Evolutionary conservation across 2,888 invertebrate species (phyloP).

Genomic region (Sphinx pinastri): DNA sequence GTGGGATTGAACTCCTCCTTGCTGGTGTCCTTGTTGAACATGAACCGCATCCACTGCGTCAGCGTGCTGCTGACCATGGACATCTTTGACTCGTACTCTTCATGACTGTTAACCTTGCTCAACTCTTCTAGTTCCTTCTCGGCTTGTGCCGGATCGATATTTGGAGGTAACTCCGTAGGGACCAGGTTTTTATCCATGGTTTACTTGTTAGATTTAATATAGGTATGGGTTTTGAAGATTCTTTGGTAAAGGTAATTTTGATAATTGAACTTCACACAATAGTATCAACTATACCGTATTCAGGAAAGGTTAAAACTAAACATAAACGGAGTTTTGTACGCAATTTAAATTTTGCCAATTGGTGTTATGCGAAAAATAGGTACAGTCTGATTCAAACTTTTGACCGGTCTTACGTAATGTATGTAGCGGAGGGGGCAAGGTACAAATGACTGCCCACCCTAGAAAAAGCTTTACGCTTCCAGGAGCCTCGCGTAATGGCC

Average conservation of each 20-base stretch:
- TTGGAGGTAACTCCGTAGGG: slow-evolving; percentile 4
- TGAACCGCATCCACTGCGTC: slow-evolving; percentile 65
- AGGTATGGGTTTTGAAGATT: background rate
- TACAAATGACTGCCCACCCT: too few species aligned
- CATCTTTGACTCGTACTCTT: slow-evolving; percentile 60
- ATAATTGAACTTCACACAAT: too few species aligned
- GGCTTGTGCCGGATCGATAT: slow-evolving; percentile 49
- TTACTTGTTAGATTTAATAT: background rate
- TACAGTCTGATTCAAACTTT: too few species aligned
- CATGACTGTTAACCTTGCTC: slow-evolving; percentile 54
- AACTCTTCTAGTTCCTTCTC: slow-evolving; percentile 59
- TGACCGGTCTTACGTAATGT: too few species aligned
- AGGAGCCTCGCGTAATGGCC: too few species aligned
- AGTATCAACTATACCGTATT: too few species aligned
- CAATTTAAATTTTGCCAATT: too few species aligned
- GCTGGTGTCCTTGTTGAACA: slow-evolving; percentile 60
- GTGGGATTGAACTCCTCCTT: slow-evolving; percentile 64
- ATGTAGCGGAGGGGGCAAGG: too few species aligned
- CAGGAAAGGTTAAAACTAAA: too few species aligned
- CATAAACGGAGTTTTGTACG: too few species aligned
- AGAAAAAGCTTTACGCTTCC: too few species aligned
- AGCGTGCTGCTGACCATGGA: slow-evolving; percentile 59
- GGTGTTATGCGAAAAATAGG: too few species aligned
- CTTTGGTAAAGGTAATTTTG: background rate
- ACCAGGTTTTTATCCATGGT: background rate